Evolutionary conservation across 1,140 invertebrate genomes (phyloP).

Genomic region (Latrodectus geometricus): DNA sequence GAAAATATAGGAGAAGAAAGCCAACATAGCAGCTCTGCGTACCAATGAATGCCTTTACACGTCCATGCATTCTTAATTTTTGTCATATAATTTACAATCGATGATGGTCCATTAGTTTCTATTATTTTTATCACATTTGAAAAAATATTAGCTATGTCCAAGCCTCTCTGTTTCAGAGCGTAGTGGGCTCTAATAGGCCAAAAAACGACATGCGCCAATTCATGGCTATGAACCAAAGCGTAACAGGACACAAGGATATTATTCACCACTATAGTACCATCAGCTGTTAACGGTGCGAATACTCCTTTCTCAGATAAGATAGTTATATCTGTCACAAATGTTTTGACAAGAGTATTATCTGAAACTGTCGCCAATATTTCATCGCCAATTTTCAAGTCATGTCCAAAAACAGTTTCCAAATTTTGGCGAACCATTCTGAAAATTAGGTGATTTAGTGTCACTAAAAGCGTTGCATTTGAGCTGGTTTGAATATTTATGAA

Average conservation of each 20-base stretch:
- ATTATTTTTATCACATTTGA: too few species aligned
- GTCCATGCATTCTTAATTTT: too few species aligned
- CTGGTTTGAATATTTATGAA: slow-evolving; percentile 76
- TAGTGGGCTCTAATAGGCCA: slow-evolving; percentile 78
- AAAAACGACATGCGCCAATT: slow-evolving; percentile 84
- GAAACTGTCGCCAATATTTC: slow-evolving; percentile 53
- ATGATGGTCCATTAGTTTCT: too few species aligned
- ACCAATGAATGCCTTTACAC: too few species aligned
- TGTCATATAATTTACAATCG: too few species aligned
- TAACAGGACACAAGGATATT: slow-evolving; percentile 93
- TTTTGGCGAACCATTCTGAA: slow-evolving; percentile 50
- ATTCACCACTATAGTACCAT: slow-evolving; percentile 90
- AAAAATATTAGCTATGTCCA: background rate
- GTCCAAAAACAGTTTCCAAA: slow-evolving; percentile 73
- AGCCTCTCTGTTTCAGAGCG: background rate
- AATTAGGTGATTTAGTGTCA: slow-evolving; percentile 89
- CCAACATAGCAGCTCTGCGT: too few species aligned
- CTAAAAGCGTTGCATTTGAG: slow-evolving; percentile 77
- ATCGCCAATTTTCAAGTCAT: slow-evolving; percentile 72
- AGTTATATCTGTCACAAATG: background rate
- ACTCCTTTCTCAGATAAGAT: slow-evolving; percentile 74
- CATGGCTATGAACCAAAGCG: slow-evolving; percentile 87
- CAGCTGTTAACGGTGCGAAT: slow-evolving; percentile 87
- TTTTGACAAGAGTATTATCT: background rate
- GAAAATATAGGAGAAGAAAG: too few species aligned